Percentiles rank a stretch among this genome's conserved stretches.
Conservation (phyloP, 2,888 invertebrate species). For the Arge pagana region DNA sequence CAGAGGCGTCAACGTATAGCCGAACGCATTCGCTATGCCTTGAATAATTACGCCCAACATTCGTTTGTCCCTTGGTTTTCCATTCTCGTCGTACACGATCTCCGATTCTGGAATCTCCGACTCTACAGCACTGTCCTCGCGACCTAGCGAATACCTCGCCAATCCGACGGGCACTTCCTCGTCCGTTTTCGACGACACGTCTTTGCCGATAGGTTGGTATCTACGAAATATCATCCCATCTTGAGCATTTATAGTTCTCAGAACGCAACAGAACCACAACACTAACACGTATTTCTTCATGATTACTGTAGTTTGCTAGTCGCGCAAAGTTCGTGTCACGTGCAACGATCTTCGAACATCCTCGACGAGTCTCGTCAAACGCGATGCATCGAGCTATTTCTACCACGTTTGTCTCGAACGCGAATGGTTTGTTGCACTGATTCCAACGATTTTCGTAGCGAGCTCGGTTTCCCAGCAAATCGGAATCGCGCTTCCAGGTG, state of each 20-base stretch:
- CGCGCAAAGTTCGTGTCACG: too few relatives aligned
- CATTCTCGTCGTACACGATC: conserved; percentile 26
- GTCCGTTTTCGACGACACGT: not conserved
- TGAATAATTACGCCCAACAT: conserved; percentile 51
- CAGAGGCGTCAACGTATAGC: conserved; percentile 46
- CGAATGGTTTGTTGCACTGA: too few relatives aligned
- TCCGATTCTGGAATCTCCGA: conserved; percentile 27
- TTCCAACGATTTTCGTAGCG: too few relatives aligned
- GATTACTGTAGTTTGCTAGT: too few relatives aligned
- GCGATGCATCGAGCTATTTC: too few relatives aligned
- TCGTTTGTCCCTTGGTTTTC: conserved; percentile 47
- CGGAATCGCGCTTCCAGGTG: not conserved
- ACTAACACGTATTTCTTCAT: conserved; percentile 7
- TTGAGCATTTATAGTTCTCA: not conserved
- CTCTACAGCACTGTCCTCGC: conserved; percentile 18
- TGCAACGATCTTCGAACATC: too few relatives aligned
- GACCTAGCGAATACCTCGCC: not conserved
- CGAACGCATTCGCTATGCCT: conserved; percentile 50
- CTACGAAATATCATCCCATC: conserved; percentile 1
- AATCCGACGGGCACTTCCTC: not conserved
- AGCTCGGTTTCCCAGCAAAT: too few relatives aligned
- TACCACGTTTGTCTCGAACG: too few relatives aligned
- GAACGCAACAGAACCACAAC: conserved; percentile 3
- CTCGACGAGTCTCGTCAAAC: too few relatives aligned
- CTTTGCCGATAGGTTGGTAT: not conserved